phyloP scores from a whole-genome alignment of 2,888 invertebrate species.

The Trichogramma evanescens region DNA sequence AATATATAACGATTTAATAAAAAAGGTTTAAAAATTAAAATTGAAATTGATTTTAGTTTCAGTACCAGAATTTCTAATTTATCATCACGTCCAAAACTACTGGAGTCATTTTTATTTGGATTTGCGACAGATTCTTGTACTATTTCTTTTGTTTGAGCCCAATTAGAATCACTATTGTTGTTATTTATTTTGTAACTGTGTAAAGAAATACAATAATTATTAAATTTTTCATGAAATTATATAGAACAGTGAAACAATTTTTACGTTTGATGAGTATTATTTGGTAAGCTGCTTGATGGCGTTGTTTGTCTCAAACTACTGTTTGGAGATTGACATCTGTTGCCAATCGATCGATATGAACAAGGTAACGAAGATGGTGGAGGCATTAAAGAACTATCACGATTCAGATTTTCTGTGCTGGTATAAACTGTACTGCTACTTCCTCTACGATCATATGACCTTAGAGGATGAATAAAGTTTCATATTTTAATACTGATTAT shows the following conservation, averaged over 20 bases:
- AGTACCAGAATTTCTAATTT: slow-evolving; percentile 13
- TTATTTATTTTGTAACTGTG: slow-evolving; percentile 32
- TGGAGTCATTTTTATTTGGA: slow-evolving; percentile 32
- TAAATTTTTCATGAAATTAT: not conserved
- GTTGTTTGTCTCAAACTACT: slow-evolving; percentile 30
- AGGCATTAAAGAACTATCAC: slow-evolving; percentile 37
- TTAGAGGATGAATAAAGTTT: slow-evolving; percentile 15
- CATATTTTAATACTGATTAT: not conserved
- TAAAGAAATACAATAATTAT: slow-evolving; percentile 11
- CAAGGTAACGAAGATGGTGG: slow-evolving; percentile 36
- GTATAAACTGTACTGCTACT: slow-evolving; percentile 45
- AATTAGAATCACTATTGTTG: slow-evolving; percentile 27
- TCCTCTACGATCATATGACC: slow-evolving; percentile 42
- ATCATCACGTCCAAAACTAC: slow-evolving; percentile 26
- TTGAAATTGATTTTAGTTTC: not conserved
- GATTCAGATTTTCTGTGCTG: slow-evolving; percentile 43
- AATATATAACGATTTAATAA: slow-evolving; percentile 14
- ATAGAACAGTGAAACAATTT: not conserved
- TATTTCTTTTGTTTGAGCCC: slow-evolving; percentile 30
- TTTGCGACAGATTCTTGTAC: slow-evolving; percentile 26
- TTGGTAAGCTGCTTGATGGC: slow-evolving; percentile 27
- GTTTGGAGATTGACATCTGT: slow-evolving; percentile 31
- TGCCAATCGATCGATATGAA: slow-evolving; percentile 28
- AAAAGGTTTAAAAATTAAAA: slow-evolving; percentile 22
- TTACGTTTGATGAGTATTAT: slow-evolving; percentile 34